These are phyloP conservation scores for Platerodrilus igneus DNA, from an alignment of 2,888 invertebrate genomes.

Conservation along the genomic window DNA sequence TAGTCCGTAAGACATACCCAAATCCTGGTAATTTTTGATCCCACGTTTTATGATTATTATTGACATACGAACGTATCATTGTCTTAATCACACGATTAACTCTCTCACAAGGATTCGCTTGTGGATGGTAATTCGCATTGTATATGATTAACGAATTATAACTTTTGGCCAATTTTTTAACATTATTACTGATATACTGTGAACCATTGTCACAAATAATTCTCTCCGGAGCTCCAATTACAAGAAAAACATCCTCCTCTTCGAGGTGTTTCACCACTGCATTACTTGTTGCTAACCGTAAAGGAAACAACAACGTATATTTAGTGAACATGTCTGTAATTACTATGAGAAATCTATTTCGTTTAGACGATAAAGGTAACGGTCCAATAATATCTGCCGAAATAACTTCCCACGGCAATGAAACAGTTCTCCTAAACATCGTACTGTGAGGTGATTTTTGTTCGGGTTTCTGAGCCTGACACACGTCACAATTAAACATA, in stretches of 20 bases:
- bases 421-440: no score
- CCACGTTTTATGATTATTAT: conserved; percentile 28
- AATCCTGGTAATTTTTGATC: conserved; percentile 22
- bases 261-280: conserved; percentile 8
- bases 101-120: conserved; percentile 36
- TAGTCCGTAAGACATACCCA: conserved; percentile 24
- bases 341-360: conserved; percentile 21
- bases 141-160: conserved; percentile 13
- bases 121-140: conserved; percentile 33
- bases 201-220: conserved; percentile 19
- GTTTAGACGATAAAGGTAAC: conserved; percentile 17
- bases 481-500: no score
- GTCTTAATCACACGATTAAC: conserved; percentile 34
- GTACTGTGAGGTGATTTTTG: no score
- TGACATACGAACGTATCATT: conserved; percentile 32
- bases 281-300: conserved; percentile 13
- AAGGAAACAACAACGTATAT: conserved; percentile 18
- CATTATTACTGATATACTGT: conserved; percentile 12
- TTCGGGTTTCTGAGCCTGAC: no score
- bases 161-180: neutral
- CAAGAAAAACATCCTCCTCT: conserved; percentile 17
- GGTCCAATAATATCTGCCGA: conserved; percentile 26
- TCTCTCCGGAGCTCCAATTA: conserved; percentile 16
- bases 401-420: conserved; percentile 25
- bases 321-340: conserved; percentile 25